phyloP scores from a whole-genome alignment of 2,888 invertebrate species.

The Tetanocera ferruginea region DNA sequence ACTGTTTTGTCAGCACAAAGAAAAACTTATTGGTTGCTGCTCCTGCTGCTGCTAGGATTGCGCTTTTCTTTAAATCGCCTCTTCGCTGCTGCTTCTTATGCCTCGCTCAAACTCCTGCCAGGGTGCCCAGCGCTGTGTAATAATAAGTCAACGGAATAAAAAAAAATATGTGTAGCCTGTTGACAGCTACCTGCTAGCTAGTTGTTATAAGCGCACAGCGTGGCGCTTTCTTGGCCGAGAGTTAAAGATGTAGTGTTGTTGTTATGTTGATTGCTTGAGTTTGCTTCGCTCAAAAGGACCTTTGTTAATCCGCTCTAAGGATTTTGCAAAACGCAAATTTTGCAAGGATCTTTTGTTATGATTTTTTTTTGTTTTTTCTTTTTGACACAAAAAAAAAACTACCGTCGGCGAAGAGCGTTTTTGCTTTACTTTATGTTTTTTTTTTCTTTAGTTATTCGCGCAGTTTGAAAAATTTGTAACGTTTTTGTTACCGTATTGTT shows the following conservation, averaged over 20 bases:
- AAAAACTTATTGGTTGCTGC: neutral
- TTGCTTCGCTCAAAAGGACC: no score
- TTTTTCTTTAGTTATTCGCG: neutral
- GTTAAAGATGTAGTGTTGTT: slow-evolving; percentile 27
- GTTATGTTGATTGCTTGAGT: slow-evolving; percentile 29
- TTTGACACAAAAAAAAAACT: neutral
- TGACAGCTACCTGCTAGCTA: slow-evolving; percentile 29
- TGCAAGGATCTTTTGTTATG: no score
- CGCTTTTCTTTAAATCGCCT: neutral
- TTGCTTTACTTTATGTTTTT: no score
- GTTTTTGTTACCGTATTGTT: no score
- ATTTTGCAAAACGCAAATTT: no score
- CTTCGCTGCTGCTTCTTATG: neutral
- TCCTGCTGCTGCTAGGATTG: neutral
- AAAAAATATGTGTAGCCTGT: slow-evolving; percentile 9
- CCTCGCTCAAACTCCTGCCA: neutral
- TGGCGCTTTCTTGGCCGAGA: slow-evolving; percentile 40
- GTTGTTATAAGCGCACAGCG: slow-evolving; percentile 40
- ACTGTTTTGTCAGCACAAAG: neutral
- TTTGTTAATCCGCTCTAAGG: no score
- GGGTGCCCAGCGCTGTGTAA: neutral
- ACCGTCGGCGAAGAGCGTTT: neutral
- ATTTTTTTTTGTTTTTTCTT: no score
- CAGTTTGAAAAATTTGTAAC: neutral
- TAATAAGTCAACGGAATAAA: slow-evolving; percentile 11